Base-by-base conservation (phyloP, 2,797 vertebrate species). In the Sciaenops ocellatus region DNA sequence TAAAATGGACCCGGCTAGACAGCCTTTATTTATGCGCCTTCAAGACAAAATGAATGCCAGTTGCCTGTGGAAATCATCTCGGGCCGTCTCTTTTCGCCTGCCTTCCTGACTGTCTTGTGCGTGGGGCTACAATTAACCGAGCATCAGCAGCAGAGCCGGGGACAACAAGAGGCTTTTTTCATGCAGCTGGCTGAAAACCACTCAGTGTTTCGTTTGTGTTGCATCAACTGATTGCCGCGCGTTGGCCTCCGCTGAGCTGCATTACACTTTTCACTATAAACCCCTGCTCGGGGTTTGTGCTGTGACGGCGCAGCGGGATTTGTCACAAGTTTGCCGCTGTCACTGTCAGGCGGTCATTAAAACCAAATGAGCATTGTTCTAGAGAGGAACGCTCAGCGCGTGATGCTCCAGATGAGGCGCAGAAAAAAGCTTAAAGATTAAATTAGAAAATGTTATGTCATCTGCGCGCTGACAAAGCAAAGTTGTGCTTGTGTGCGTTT, bases 1-100 rank as follows among this genome's bases (percentile, higher is more conserved):
- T 94, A 94, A 91, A 93, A 88, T 65, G 81, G 91, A 89, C 89
- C 90, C 80, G 73, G 79, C 87, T 84, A 87, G 88, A 92, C 90
- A 69, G 79, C 81, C 88, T 92, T 93, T 92, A 91, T 93, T 91
- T 89, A 87, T 76, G 89, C 71, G 74, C 92, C 92, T 92, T 84
- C 78, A 48, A 90, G 87, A 91, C 89, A 85, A 84, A 92, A 90
- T 85, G 85, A 90, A 89, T 71, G 91, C 90, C 89, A 81, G 87
- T 88, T 80, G 89, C 91, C 90, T 80, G 83, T 78, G 88, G 91
- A 90, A 92, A 91, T 89, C 87, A 85, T 83, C 88, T 48, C 83
- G 0, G 88, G 83, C 88, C 61, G 76, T 78, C 80, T 87, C 42
- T 64, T 48, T 64, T 51, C 22, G 48, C 70, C 69, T 10, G 73